Evolutionary conservation across 35 echinoderm and acorn worm species (phyloP).

Genomic region (Ophiothrix spiculata): DNA sequence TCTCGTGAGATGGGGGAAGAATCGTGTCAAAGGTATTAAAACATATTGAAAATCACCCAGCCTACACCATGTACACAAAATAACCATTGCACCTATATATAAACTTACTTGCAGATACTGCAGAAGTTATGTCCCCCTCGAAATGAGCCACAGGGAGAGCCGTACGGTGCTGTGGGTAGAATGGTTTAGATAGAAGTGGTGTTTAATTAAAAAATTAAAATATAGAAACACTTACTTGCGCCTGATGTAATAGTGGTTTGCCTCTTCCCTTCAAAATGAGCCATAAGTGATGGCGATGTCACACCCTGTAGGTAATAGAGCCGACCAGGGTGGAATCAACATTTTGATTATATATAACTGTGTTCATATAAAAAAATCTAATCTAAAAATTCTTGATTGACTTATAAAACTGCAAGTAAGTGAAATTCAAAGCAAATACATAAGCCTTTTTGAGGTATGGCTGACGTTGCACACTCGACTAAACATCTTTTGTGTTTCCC

Average conservation of each 20-base stretch:
- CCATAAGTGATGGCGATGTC: background rate
- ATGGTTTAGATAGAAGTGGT: background rate
- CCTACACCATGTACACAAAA: background rate
- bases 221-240: slow-evolving; percentile 19
- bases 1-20: too few species aligned
- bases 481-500: too few species aligned
- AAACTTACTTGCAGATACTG: slow-evolving; percentile 21
- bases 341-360: too few species aligned
- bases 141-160: slow-evolving; percentile 17
- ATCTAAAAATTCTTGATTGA: too few species aligned
- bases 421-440: too few species aligned
- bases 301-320: background rate
- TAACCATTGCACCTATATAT: background rate
- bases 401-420: too few species aligned
- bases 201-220: background rate
- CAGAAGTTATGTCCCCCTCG: slow-evolving; percentile 19
- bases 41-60: too few species aligned
- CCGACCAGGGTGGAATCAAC: too few species aligned
- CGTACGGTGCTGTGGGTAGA: slow-evolving; percentile 5
- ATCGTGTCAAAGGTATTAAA: too few species aligned
- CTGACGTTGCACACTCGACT: too few species aligned
- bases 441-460: too few species aligned
- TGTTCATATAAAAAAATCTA: too few species aligned
- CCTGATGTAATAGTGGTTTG: slow-evolving; percentile 1
- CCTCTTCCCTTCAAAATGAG: slow-evolving; percentile 33